Conservation (phyloP, 1,140 invertebrate genomes). For the Subanguina moxae region DNA sequence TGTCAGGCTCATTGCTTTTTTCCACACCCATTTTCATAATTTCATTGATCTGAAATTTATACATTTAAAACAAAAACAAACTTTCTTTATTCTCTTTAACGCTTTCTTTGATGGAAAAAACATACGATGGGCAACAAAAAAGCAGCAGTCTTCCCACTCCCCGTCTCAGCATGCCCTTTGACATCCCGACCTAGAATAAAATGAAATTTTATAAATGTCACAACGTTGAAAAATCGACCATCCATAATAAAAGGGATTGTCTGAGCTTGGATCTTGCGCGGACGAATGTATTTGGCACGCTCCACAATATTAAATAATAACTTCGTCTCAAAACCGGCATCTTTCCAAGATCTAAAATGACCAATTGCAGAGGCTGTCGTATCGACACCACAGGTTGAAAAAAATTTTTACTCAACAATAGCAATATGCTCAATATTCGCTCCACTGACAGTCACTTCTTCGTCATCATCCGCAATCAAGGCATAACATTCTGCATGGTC, state of each 20-base stretch:
- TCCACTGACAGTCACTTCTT: slow-evolving; percentile 26
- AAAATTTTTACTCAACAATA: slow-evolving; percentile 8
- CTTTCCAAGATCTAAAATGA: slow-evolving; percentile 7
- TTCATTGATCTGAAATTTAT: slow-evolving; percentile 62
- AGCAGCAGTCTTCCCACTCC: slow-evolving; percentile 80
- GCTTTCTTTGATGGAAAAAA: too few species aligned
- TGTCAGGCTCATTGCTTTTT: slow-evolving; percentile 7
- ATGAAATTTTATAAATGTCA: background rate
- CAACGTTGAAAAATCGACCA: slow-evolving; percentile 6
- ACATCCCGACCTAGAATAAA: slow-evolving; percentile 16
- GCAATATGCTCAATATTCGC: slow-evolving; percentile 11
- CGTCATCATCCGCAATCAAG: slow-evolving; percentile 19
- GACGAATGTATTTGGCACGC: slow-evolving; percentile 23
- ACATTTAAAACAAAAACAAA: background rate
- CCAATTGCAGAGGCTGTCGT: background rate
- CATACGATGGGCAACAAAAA: slow-evolving; percentile 72
- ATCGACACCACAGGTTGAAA: slow-evolving; percentile 7
- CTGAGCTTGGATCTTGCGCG: slow-evolving; percentile 28
- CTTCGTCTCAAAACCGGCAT: slow-evolving; percentile 3
- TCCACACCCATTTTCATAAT: slow-evolving; percentile 67
- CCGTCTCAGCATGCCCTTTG: slow-evolving; percentile 64
- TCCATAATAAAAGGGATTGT: slow-evolving; percentile 32
- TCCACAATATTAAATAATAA: slow-evolving; percentile 21
- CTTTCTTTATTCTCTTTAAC: too few species aligned
- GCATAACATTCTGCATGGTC: slow-evolving; percentile 10